Evolutionary conservation across 1,140 invertebrate species (phyloP).

Genomic region (Panagrolaimus sp.): DNA sequence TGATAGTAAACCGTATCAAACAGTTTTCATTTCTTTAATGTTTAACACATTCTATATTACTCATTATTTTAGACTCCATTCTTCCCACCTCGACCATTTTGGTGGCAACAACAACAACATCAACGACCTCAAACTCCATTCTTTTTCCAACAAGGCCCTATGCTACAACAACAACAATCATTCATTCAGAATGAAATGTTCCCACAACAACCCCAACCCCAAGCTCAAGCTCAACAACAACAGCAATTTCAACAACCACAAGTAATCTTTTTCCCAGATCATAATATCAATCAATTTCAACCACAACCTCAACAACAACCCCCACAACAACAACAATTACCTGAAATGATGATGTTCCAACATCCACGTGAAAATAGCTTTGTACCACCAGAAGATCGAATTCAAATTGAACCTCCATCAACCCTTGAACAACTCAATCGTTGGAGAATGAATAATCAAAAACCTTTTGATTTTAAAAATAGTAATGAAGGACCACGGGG

Average conservation of each 20-base stretch:
- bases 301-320: background rate
- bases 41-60: too few relatives aligned
- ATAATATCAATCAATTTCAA: background rate
- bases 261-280: background rate
- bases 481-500: slow-evolving; percentile 18
- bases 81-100: slow-evolving; percentile 6
- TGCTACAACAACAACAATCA: slow-evolving; percentile 18
- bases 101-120: slow-evolving; percentile 21
- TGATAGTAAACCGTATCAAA: too few relatives aligned
- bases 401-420: slow-evolving; percentile 28
- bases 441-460: background rate
- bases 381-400: slow-evolving; percentile 32
- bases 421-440: background rate
- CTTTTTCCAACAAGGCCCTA: slow-evolving; percentile 13
- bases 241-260: background rate
- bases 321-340: background rate
- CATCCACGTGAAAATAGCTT: slow-evolving; percentile 14
- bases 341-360: background rate
- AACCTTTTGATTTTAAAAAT: background rate
- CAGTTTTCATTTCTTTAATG: too few relatives aligned
- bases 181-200: background rate
- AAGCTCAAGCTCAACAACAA: background rate
- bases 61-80: background rate
- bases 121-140: slow-evolving; percentile 21
- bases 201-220: slow-evolving; percentile 14